Evolutionary conservation across 1,140 invertebrate species (phyloP), one percentile per base, ranked within the genome.

Genomic region (Diabrotica virgifera): DNA sequence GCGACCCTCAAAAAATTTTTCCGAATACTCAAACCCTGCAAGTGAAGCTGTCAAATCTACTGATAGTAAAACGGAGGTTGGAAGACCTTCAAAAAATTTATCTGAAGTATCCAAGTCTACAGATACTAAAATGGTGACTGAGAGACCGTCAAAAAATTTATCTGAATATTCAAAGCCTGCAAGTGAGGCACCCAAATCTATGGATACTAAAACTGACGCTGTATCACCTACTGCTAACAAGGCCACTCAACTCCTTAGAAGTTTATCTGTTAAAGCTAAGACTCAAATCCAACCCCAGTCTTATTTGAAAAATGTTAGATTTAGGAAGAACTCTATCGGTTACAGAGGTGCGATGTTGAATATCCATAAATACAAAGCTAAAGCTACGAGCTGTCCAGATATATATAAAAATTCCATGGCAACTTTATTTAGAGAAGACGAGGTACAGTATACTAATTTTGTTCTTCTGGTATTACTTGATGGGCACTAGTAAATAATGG

Each of bases 351-450:
- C 91, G 1, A 90, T 92, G 81, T 79, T 93, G 36, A 92, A 92
- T 78, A 87, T 70, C 6, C 69, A 88, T 65, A 85, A 89, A 62
- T 95, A 95, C 78, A 85, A 89, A 52, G 79, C 95, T 62, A 84
- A 91, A 52, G 92, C 93, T 5, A 94, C 92, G 0, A 94, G 92
- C 13, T 95, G 92, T 79, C 93, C 93, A 0, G 88, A 95, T 79
- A 94, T 96, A 73, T 94, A 92, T 75, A 85, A 89, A 69, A 95
- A 94, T 77, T 94, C 92, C 0, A 93, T 94, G 86, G 90, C 89
- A 5, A 92, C 91, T 0, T 85, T 94, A n/a, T 86, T 87, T 36
- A 87, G 89, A 73, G 87, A 91, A 72, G 87, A 89, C 75, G 86
- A 90, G 79, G 88, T 57, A 46, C 40, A n/a, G 40, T 24, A 46